Evolutionary conservation across 1,140 invertebrate species (phyloP).

Genomic region (Phymorhynchus buccinoides): DNA sequence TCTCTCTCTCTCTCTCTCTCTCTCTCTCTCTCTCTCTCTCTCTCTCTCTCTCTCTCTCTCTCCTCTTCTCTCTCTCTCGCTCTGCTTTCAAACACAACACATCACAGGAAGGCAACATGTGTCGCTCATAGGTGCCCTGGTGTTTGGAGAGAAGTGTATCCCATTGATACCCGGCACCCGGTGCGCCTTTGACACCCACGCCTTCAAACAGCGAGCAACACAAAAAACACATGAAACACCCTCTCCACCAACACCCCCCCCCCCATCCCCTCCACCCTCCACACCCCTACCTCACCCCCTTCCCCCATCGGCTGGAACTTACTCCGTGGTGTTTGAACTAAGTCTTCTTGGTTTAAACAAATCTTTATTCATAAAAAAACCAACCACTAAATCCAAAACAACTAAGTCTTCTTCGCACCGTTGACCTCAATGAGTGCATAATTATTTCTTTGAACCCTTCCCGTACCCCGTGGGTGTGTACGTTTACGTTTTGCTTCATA

Average conservation of each 20-base stretch:
- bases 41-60: slow-evolving; percentile 24
- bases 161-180: no score
- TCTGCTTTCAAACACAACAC: slow-evolving; percentile 1
- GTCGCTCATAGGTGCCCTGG: not conserved
- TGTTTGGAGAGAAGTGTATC: not conserved
- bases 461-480: no score
- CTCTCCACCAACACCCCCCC: not conserved
- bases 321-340: no score
- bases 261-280: no score
- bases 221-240: not conserved
- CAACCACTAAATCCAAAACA: no score
- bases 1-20: not conserved
- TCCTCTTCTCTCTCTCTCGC: not conserved
- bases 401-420: no score
- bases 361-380: no score
- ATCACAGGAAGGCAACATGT: not conserved
- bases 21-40: not conserved
- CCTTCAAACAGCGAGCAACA: not conserved
- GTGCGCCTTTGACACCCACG: not conserved
- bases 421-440: no score
- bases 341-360: no score
- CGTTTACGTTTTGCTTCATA: no score
- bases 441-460: no score
- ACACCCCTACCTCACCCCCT: not conserved
- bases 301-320: not conserved